A percentile compares a stretch with the other conserved stretches of the same genome.
Conservation (phyloP, 1,140 invertebrate species). For the Nomia melanderi region DNA sequence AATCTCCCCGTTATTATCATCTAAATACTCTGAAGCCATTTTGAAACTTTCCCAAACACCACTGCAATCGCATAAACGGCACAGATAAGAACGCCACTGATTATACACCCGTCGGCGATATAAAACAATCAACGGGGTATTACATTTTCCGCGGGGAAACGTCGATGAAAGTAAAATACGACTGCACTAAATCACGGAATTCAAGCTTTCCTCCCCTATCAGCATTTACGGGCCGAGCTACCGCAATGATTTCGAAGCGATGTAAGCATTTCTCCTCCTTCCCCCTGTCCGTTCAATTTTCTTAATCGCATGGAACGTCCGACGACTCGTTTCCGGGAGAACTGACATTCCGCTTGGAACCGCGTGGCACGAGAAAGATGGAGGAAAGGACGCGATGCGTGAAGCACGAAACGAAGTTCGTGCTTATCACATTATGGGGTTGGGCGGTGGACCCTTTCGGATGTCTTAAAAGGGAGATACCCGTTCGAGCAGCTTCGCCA, state of each 20-base stretch:
- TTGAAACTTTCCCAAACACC: neutral
- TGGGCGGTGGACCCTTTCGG: slow-evolving; percentile 1
- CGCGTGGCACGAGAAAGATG: neutral
- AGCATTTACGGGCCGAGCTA: neutral
- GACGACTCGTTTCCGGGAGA: neutral
- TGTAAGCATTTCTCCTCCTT: neutral
- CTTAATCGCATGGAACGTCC: neutral
- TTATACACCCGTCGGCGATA: slow-evolving; percentile 12
- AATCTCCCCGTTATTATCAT: neutral
- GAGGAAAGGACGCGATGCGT: slow-evolving; percentile 3
- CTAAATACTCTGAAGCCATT: neutral
- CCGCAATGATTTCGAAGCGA: neutral
- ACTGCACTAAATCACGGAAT: neutral
- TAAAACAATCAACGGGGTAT: slow-evolving; percentile 8
- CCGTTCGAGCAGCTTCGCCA: slow-evolving; percentile 34
- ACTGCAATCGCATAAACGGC: slow-evolving; percentile 7
- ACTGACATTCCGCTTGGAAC: neutral
- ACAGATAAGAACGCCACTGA: slow-evolving; percentile 19
- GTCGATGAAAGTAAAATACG: slow-evolving; percentile 13
- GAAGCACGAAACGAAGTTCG: slow-evolving; percentile 8
- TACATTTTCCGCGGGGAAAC: neutral
- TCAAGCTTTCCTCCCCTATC: neutral
- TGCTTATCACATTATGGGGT: slow-evolving; percentile 33
- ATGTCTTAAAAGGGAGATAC: slow-evolving; percentile 42
- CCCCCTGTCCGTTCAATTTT: slow-evolving; percentile 8